These are phyloP conservation scores for Lepidurus apus DNA, from an alignment of 1,140 invertebrate genomes.

Conservation along the genomic window DNA sequence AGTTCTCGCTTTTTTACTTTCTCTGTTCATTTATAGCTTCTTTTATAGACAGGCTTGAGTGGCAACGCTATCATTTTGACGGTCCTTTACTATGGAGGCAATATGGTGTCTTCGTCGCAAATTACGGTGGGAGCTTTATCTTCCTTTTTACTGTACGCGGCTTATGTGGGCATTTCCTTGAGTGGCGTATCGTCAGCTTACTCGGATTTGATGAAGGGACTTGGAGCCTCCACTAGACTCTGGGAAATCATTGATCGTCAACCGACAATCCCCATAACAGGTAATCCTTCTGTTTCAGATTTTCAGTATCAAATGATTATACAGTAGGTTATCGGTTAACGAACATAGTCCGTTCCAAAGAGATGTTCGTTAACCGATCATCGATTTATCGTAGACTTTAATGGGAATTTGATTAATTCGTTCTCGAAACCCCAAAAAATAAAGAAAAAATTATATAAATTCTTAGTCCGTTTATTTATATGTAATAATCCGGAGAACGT, in stretches of 20 bases:
- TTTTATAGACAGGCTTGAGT: conserved; percentile 75
- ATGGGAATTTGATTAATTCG: too few relatives aligned
- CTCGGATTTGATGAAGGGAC: conserved; percentile 83
- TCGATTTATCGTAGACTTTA: too few relatives aligned
- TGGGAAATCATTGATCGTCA: conserved; percentile 83
- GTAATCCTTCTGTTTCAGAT: conserved; percentile 44
- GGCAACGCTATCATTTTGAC: conserved; percentile 88
- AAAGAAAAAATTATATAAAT: too few relatives aligned
- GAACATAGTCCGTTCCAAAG: too few relatives aligned
- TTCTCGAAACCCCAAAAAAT: too few relatives aligned
- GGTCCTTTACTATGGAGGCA: conserved; percentile 88
- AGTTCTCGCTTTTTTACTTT: conserved; percentile 4
- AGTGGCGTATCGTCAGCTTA: conserved; percentile 83
- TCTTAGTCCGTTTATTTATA: too few relatives aligned
- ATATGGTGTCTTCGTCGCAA: conserved; percentile 71
- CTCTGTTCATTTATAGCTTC: conserved; percentile 36
- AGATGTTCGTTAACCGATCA: too few relatives aligned
- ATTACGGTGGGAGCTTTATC: conserved; percentile 86
- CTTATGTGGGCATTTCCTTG: conserved; percentile 84
- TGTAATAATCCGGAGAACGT: too few relatives aligned
- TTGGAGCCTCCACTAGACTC: conserved; percentile 80
- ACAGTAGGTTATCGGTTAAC: not conserved
- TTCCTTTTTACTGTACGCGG: conserved; percentile 86
- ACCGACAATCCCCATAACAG: conserved; percentile 63
- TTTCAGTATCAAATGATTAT: conserved; percentile 35